Evolutionary conservation across 2,797 vertebrate species (phyloP).

Genomic region (Iguana delicatissima): DNA sequence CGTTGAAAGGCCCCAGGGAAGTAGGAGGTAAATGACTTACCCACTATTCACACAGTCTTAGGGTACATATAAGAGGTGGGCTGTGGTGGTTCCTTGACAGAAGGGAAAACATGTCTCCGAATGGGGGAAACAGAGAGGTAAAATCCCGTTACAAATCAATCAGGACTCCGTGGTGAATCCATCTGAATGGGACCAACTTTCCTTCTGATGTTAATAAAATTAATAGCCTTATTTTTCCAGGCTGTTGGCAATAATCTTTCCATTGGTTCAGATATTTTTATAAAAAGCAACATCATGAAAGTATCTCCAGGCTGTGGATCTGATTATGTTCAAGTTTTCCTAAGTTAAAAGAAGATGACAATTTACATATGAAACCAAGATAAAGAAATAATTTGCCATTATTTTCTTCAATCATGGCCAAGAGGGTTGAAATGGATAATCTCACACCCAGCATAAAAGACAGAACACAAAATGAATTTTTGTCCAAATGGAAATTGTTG

Average conservation of each 20-base stretch:
- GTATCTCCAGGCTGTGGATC: neutral
- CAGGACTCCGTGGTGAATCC: neutral
- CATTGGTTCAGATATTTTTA: neutral
- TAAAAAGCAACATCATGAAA: neutral
- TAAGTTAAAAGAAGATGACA: conserved; percentile 11
- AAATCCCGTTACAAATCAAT: neutral
- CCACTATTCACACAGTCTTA: neutral
- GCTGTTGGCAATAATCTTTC: neutral
- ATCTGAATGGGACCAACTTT: neutral
- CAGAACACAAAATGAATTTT: too few species aligned
- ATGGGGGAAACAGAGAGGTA: neutral
- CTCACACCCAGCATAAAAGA: too few species aligned
- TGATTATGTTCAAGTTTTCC: conserved; percentile 17
- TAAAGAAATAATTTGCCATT: neutral
- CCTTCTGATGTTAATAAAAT: neutral
- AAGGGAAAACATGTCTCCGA: neutral
- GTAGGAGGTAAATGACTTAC: neutral
- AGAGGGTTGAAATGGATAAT: neutral
- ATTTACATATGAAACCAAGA: conserved; percentile 8
- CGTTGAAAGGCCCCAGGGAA: neutral
- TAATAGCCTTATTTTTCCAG: neutral
- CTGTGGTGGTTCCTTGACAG: neutral
- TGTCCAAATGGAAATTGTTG: too few species aligned
- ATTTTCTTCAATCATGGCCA: neutral
- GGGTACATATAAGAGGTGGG: neutral